Conservation (phyloP, 2,888 invertebrate genomes). For the Polydrusus pterygomalis region DNA sequence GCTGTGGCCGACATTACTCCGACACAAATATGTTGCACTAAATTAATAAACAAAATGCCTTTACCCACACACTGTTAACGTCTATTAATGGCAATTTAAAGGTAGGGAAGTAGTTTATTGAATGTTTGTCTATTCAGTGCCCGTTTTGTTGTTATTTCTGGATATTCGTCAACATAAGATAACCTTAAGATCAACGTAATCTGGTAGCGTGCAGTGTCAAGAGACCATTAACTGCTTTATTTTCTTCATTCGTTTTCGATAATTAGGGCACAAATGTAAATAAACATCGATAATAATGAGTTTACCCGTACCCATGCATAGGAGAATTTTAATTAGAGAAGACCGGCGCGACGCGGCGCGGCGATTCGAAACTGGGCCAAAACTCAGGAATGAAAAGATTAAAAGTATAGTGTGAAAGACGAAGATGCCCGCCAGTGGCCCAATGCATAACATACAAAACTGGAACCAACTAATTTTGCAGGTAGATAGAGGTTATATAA, state of each 20-base stretch:
- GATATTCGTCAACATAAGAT: conserved; percentile 25
- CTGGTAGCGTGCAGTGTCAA: background rate
- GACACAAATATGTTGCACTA: conserved; percentile 6
- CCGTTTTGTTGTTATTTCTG: conserved; percentile 16
- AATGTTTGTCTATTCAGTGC: conserved; percentile 13
- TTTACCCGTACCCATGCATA: too few relatives aligned
- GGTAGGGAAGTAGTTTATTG: conserved; percentile 33
- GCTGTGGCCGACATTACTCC: conserved; percentile 53
- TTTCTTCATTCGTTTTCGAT: background rate
- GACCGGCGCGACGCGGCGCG: too few relatives aligned
- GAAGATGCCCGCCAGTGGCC: too few relatives aligned
- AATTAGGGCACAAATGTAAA: background rate
- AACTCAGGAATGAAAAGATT: too few relatives aligned
- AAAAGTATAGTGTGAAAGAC: too few relatives aligned
- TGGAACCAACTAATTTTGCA: too few relatives aligned
- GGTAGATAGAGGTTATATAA: too few relatives aligned
- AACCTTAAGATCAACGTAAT: conserved; percentile 14
- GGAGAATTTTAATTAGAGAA: too few relatives aligned
- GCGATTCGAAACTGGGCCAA: too few relatives aligned
- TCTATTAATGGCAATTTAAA: conserved; percentile 39
- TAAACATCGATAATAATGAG: background rate
- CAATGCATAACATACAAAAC: too few relatives aligned
- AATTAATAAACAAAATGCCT: conserved; percentile 31
- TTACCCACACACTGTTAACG: conserved; percentile 31
- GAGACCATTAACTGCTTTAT: background rate